These are phyloP conservation scores for Tupiocoris notatus DNA, from an alignment of 2,888 invertebrate species.

Conservation along the genomic window DNA sequence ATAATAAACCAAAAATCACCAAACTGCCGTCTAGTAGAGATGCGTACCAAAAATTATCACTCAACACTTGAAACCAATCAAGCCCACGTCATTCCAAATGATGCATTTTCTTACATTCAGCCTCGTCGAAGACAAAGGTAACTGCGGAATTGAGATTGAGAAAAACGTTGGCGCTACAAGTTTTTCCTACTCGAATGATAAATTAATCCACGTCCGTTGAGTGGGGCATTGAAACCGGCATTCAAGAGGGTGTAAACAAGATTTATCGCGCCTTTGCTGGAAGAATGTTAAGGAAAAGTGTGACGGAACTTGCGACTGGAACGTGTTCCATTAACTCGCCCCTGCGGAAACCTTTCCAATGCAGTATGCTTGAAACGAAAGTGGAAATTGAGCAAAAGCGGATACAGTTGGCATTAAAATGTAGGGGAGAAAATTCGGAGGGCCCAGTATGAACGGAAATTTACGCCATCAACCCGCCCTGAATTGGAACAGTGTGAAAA, in stretches of 20 bases:
- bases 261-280: conserved; percentile 33
- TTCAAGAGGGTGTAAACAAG: conserved; percentile 25
- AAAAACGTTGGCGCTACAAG: background rate
- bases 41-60: no score
- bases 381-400: conserved; percentile 37
- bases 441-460: background rate
- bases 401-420: conserved; percentile 3
- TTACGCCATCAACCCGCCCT: background rate
- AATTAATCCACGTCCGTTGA: conserved; percentile 7
- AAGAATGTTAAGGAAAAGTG: conserved; percentile 1
- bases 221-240: background rate
- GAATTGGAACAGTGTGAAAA: background rate
- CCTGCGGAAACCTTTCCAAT: background rate
- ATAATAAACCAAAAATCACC: no score
- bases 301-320: conserved; percentile 31
- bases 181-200: background rate
- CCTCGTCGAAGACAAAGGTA: no score
- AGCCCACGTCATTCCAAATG: no score
- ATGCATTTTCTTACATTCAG: no score
- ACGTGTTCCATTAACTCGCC: conserved; percentile 38
- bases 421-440: background rate
- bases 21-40: no score
- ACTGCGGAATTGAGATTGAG: background rate
- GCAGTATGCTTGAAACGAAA: conserved; percentile 4
- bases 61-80: no score